Conservation (phyloP, 2,113 vertebrate species). For the Sapayoa aenigma region DNA sequence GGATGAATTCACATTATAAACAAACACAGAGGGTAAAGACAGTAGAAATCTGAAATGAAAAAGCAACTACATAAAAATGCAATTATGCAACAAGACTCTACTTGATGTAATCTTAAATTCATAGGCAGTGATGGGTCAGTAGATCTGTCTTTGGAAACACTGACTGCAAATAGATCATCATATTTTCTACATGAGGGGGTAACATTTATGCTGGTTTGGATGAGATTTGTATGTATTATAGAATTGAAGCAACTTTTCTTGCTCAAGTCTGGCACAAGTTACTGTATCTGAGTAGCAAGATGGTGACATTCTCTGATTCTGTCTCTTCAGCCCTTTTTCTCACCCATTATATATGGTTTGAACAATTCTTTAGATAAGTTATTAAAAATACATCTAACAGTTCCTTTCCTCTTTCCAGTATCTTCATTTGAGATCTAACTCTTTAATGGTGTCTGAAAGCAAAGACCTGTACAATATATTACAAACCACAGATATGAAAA, state of each 20-base stretch:
- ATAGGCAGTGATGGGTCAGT: background rate
- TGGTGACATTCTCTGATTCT: background rate
- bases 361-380: background rate
- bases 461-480: background rate
- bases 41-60: background rate
- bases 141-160: background rate
- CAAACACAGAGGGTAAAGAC: background rate
- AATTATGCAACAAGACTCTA: background rate
- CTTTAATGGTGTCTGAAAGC: background rate
- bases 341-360: background rate
- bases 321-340: background rate
- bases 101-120: background rate
- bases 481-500: background rate
- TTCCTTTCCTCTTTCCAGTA: background rate
- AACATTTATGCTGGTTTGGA: background rate
- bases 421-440: background rate
- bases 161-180: background rate
- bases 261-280: background rate
- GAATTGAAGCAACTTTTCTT: background rate
- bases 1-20: background rate
- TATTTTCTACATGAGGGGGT: background rate
- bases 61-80: background rate
- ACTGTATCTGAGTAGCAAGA: background rate
- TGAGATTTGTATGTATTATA: background rate
- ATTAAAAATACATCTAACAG: conserved; percentile 13